Conservation (phyloP, 2,888 invertebrate species). For the Orchesella flavescens region DNA sequence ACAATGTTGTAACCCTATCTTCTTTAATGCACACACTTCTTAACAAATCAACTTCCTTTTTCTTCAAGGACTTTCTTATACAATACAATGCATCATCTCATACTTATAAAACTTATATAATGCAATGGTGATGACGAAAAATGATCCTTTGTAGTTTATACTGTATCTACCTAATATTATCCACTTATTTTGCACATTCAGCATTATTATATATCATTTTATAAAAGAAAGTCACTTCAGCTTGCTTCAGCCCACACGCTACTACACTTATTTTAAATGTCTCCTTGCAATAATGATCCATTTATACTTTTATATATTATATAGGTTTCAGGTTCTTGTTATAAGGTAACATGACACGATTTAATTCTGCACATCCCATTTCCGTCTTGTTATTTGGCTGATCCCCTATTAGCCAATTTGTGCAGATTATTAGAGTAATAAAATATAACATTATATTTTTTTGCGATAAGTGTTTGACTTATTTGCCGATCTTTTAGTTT, state of each 20-base stretch:
- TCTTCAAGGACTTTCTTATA: not conserved
- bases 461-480: constrained; percentile 29
- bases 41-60: constrained; percentile 53
- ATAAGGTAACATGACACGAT: not conserved
- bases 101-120: not conserved
- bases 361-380: not conserved
- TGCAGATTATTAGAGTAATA: not conserved
- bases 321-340: too few relatives aligned
- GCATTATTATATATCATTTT: constrained; percentile 19
- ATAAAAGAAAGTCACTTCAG: too few relatives aligned
- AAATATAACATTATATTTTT: constrained; percentile 26
- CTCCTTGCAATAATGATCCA: not conserved
- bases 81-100: constrained; percentile 45
- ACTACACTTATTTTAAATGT: constrained; percentile 17
- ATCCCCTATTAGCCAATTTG: constrained; percentile 66
- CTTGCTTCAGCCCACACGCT: constrained; percentile 1
- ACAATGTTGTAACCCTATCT: not conserved
- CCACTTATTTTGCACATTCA: constrained; percentile 35
- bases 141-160: not conserved
- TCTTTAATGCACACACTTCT: constrained; percentile 27
- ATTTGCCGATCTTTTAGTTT: not conserved
- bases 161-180: constrained; percentile 42
- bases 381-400: constrained; percentile 53
- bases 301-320: too few relatives aligned
- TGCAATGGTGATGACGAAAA: too few relatives aligned